phyloP scores from a whole-genome alignment of 2,797 vertebrate species.

The Anguilla anguilla region DNA sequence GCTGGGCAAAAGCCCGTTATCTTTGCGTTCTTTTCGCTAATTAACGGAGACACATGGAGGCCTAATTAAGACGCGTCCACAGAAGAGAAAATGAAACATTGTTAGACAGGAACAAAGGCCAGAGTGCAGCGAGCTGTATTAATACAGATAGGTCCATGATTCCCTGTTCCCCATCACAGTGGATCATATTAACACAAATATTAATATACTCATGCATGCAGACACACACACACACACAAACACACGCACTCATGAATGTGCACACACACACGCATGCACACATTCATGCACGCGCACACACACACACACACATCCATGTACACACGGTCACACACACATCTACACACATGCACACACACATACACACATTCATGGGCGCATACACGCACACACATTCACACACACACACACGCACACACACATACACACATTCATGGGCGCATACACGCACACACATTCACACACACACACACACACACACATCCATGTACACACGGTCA shows the following conservation, averaged over 20 bases:
- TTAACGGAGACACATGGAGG: constrained; percentile 4
- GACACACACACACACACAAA: neutral
- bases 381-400: neutral
- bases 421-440: neutral
- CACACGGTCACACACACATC: neutral
- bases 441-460: neutral
- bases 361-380: neutral
- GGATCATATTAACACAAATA: neutral
- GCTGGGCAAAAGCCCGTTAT: constrained; percentile 3
- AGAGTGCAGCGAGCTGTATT: neutral
- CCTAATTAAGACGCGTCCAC: neutral
- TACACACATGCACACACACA: neutral
- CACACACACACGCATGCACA: neutral
- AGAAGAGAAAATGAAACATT: neutral
- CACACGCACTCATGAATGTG: neutral
- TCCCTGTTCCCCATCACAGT: neutral
- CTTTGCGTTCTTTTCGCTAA: neutral
- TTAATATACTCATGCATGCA: neutral
- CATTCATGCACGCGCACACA: neutral
- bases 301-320: neutral
- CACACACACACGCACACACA: neutral
- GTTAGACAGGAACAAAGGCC: neutral
- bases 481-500: too few relatives aligned
- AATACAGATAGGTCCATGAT: neutral
- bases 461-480: neutral